phyloP scores from a whole-genome alignment of 2,113 vertebrate genomes.

The Macrotis lagotis region DNA sequence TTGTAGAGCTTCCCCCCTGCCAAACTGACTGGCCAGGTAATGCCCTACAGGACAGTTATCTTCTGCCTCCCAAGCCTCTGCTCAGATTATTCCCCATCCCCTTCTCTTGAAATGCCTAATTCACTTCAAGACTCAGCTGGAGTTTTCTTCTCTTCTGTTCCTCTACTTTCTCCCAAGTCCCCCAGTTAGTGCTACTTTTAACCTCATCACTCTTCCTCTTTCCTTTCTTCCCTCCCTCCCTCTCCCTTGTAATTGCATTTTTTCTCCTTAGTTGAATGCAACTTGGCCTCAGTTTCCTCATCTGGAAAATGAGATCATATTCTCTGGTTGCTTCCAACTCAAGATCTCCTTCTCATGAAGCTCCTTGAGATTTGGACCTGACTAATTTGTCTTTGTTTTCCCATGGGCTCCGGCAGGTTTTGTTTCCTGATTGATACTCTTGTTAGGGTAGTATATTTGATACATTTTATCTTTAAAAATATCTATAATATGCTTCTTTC shows the following conservation, averaged over 20 bases:
- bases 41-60: too few species aligned
- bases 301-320: neutral
- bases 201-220: too few species aligned
- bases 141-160: too few species aligned
- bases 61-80: too few species aligned
- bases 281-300: neutral
- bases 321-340: neutral
- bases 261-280: neutral
- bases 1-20: too few species aligned
- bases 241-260: neutral
- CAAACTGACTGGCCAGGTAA: neutral
- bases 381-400: neutral
- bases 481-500: neutral
- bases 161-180: too few species aligned
- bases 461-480: neutral
- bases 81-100: too few species aligned
- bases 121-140: too few species aligned
- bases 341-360: neutral
- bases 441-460: neutral
- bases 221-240: too few species aligned
- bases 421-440: neutral
- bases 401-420: neutral
- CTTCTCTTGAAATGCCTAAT: too few species aligned
- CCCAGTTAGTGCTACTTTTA: too few species aligned
- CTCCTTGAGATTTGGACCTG: neutral